These are phyloP conservation scores for Notechis scutatus DNA, from an alignment of 2,113 vertebrate genomes.

Conservation along the genomic window DNA sequence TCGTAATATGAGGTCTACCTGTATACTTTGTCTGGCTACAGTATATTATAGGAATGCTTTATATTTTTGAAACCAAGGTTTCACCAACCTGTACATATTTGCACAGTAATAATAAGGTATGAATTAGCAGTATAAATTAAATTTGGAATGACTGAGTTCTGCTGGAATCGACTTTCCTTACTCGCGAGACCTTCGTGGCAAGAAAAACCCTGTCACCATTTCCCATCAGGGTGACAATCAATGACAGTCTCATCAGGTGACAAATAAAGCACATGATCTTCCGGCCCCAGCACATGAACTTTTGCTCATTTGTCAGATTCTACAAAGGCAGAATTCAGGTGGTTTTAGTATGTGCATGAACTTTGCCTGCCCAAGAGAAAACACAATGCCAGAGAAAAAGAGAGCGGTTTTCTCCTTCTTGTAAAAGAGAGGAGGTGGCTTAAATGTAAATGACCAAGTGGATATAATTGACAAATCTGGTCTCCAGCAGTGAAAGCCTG, in stretches of 20 bases:
- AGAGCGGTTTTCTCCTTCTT: constrained; percentile 13
- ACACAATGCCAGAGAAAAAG: background rate
- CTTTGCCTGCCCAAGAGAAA: background rate
- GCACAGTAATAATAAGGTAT: constrained; percentile 46
- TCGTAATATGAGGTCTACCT: background rate
- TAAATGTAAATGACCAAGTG: constrained; percentile 32
- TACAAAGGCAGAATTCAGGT: constrained; percentile 67
- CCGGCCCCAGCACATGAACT: constrained; percentile 71
- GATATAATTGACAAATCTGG: constrained; percentile 23
- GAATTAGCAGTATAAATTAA: constrained; percentile 67
- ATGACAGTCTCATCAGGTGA: constrained; percentile 70
- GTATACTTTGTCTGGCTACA: background rate
- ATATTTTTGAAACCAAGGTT: background rate
- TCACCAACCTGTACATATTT: background rate
- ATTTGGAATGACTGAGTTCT: constrained; percentile 67
- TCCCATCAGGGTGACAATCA: constrained; percentile 67
- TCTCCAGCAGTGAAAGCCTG: background rate
- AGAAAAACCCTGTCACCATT: constrained; percentile 59
- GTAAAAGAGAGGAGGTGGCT: background rate
- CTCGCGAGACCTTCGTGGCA: constrained; percentile 69
- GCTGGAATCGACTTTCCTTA: constrained; percentile 55
- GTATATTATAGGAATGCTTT: background rate
- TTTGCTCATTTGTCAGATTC: constrained; percentile 69
- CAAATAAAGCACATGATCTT: constrained; percentile 74
- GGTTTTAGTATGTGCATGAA: constrained; percentile 34